Percentiles rank a stretch among this genome's conserved stretches.
Conservation (phyloP, 2,797 vertebrate species). For the Dryobates pubescens region DNA sequence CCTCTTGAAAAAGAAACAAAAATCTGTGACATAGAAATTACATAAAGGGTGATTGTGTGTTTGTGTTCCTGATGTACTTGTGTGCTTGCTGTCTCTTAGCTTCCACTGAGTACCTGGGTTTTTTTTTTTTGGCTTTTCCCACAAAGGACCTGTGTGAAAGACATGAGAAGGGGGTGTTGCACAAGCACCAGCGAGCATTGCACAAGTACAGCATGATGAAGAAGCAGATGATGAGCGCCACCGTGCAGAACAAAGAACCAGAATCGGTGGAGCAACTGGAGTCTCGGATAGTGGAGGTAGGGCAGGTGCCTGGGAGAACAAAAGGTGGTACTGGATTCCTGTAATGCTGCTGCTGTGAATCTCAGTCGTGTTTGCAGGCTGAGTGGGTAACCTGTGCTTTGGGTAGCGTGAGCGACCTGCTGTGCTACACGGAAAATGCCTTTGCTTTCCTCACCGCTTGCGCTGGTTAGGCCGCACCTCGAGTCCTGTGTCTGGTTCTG, state of each 20-base stretch:
- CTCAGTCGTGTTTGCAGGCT: not conserved
- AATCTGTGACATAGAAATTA: not conserved
- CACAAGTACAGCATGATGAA: slow-evolving; percentile 96
- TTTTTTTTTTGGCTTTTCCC: not conserved
- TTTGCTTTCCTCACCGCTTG: not conserved
- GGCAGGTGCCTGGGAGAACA: not conserved
- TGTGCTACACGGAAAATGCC: accelerated
- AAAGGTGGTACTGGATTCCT: not conserved
- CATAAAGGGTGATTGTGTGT: accelerated
- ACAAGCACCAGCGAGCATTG: slow-evolving; percentile 93
- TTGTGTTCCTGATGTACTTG: not conserved
- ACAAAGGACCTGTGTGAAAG: slow-evolving; percentile 93
- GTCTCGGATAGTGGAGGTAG: slow-evolving; percentile 94
- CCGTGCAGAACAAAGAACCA: slow-evolving; percentile 89
- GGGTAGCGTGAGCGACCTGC: not conserved
- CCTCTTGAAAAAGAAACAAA: not conserved
- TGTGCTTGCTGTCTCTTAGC: not conserved
- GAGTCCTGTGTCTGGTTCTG: no score
- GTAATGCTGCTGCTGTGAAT: not conserved
- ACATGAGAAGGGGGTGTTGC: slow-evolving; percentile 95
- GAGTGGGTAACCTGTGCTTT: not conserved
- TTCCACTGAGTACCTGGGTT: slow-evolving; percentile 32
- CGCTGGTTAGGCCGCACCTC: no score
- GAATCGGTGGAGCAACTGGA: slow-evolving; percentile 93
- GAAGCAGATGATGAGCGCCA: slow-evolving; percentile 92